Base-by-base conservation (phyloP, 2,113 vertebrate genomes). In the Ibidorhyncha struthersii region DNA sequence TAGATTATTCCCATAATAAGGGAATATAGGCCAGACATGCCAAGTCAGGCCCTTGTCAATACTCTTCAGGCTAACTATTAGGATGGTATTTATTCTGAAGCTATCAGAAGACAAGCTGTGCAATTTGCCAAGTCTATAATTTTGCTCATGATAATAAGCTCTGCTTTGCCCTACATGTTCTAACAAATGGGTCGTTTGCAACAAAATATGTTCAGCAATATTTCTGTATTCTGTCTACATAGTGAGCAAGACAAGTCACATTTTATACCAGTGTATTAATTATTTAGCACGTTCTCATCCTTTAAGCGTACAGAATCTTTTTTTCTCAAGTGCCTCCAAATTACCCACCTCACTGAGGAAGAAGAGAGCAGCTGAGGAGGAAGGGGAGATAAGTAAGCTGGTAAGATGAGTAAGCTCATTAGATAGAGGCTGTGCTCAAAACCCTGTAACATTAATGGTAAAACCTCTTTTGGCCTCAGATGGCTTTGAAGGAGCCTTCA, bases 81-180 rank as follows among this genome's bases (percentile, higher is more conserved):
- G 81, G 38, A 74, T 93, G 61, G 19, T 52, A 79, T 87, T 96
- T 90, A 79, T 90, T 90, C 70, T 66, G 47, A 82, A 82, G 66
- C 84, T 72, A 27, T 88, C 84, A 77, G 84, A 93, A 89, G 27
- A 94, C 73, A 80, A 89, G 52, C 50, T 71, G 29, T 47, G 32
- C 56, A 84, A 61, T 92, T 93, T 93, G 62, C 82, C 30, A 34
- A 82, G 58, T 65, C 66, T 77, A 5, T 80, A 85, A 88, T 94
- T 90, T 85, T 73, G 52, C 36, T 90, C 67, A 27, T 77, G 62
- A 72, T 90, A 94, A 94, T 90, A 82, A 85, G 61, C 67, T 91
- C 66, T 82, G 70, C 70, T 95, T 90, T 88, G 58, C 53, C 45
- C 90, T 77, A 47, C 69, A 71, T 59, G 40, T 78, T 91, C 70